Conservation (phyloP, 2,888 invertebrate genomes). For the Pterostichus madidus region DNA sequence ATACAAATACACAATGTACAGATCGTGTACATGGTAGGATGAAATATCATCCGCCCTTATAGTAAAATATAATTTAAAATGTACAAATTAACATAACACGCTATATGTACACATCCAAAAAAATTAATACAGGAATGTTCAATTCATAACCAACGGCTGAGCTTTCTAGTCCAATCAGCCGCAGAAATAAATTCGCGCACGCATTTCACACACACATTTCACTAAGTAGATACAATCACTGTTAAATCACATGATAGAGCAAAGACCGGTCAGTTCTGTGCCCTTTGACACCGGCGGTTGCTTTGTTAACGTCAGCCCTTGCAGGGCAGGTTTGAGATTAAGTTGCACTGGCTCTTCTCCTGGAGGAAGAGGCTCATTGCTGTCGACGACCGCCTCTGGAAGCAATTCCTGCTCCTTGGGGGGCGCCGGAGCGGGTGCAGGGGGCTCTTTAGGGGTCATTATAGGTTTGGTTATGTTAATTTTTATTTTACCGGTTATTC, state of each 20-base stretch:
- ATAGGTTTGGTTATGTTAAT: constrained; percentile 89
- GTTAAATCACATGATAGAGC: constrained; percentile 88
- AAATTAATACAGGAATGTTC: constrained; percentile 52
- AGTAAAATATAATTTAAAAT: constrained; percentile 64
- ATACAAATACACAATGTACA: constrained; percentile 66
- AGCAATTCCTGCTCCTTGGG: constrained; percentile 72
- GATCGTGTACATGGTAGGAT: constrained; percentile 45
- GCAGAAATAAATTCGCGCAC: background rate
- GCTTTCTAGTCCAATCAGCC: constrained; percentile 3
- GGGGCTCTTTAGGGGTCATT: constrained; percentile 76
- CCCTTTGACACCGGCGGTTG: constrained; percentile 87
- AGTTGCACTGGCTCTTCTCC: constrained; percentile 80
- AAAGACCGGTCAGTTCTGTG: constrained; percentile 90
- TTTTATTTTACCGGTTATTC: constrained; percentile 82
- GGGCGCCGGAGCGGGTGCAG: constrained; percentile 71
- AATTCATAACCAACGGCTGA: background rate
- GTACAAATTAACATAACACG: constrained; percentile 61
- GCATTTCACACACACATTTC: constrained; percentile 24
- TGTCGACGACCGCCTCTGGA: constrained; percentile 29
- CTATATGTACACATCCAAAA: constrained; percentile 56
- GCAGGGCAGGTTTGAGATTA: constrained; percentile 83
- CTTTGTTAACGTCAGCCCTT: constrained; percentile 83
- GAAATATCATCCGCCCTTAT: constrained; percentile 50
- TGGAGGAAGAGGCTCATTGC: constrained; percentile 79
- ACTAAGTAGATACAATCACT: constrained; percentile 13